A percentile compares a stretch with the other conserved stretches of the same genome.
These are phyloP conservation scores for Antrozous pallidus DNA, from an alignment of 2,797 vertebrate species.

Conservation along the genomic window DNA sequence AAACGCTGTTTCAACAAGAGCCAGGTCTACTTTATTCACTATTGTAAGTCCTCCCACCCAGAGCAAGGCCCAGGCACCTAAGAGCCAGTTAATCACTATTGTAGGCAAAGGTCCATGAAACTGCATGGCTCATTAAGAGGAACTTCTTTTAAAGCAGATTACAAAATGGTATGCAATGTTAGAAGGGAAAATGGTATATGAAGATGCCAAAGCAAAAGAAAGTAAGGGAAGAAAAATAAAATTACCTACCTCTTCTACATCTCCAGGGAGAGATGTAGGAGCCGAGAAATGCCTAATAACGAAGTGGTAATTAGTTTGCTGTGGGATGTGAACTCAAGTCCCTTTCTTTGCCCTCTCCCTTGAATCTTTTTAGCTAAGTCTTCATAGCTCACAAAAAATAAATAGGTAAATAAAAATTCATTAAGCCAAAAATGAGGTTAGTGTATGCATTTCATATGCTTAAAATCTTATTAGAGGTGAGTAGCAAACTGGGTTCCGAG, in stretches of 20 bases:
- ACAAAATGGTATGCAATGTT: background rate
- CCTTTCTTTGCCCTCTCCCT: background rate
- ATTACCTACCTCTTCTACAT: background rate
- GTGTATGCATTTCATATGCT: background rate
- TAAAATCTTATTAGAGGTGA: background rate
- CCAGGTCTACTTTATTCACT: background rate
- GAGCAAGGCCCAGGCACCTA: background rate
- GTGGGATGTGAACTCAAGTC: background rate
- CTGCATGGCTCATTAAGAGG: slow-evolving; percentile 50
- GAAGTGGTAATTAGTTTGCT: background rate
- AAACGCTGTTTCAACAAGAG: slow-evolving; percentile 1
- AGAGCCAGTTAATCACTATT: slow-evolving; percentile 28
- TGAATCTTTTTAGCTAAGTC: background rate
- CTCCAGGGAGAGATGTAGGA: background rate
- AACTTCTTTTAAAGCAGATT: slow-evolving; percentile 50
- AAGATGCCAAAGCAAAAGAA: background rate
- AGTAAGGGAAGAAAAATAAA: slow-evolving; percentile 26
- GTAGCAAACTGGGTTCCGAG: background rate
- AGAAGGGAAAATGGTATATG: background rate
- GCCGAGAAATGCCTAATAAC: background rate
- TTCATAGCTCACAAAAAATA: slow-evolving; percentile 38
- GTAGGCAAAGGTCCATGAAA: slow-evolving; percentile 46
- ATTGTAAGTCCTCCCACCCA: background rate
- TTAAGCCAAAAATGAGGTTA: background rate
- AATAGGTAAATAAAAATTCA: background rate